Evolutionary conservation across 1,140 invertebrate genomes (phyloP).

Genomic region (Brachionus koreanus): DNA sequence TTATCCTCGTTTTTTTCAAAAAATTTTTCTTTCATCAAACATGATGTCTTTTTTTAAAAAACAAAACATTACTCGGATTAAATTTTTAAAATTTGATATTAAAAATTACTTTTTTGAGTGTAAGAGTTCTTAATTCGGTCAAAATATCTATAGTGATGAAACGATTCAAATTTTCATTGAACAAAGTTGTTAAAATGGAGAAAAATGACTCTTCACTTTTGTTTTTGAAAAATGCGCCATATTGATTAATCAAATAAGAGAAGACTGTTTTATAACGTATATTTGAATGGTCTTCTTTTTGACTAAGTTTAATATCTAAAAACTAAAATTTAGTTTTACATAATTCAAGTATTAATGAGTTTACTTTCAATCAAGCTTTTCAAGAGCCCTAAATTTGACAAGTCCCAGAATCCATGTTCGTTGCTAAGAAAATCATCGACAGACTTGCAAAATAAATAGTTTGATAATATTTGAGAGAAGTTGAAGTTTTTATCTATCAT

Average conservation of each 20-base stretch:
- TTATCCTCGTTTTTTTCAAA: neutral
- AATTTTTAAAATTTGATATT: neutral
- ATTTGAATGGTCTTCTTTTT: neutral
- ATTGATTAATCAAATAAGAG: conserved; percentile 12
- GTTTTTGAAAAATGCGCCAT: neutral
- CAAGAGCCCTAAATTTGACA: neutral
- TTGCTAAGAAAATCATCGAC: neutral
- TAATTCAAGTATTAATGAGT: neutral
- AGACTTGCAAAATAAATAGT: conserved; percentile 7
- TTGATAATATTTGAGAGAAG: neutral
- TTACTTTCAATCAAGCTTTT: neutral
- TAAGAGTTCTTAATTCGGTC: neutral
- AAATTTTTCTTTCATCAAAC: neutral
- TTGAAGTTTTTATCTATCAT: neutral
- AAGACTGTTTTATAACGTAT: neutral
- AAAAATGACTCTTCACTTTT: neutral
- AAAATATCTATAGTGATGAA: neutral
- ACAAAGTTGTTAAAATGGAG: neutral
- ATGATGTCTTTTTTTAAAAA: neutral
- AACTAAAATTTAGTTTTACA: neutral
- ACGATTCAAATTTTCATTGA: neutral
- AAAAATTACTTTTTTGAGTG: neutral
- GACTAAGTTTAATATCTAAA: neutral
- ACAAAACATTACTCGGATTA: neutral
- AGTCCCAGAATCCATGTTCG: neutral